A percentile compares a stretch with the other conserved stretches of the same genome.
phyloP scores from a whole-genome alignment of 2,888 invertebrate genomes.

The Cremastobaeus sp. region DNA sequence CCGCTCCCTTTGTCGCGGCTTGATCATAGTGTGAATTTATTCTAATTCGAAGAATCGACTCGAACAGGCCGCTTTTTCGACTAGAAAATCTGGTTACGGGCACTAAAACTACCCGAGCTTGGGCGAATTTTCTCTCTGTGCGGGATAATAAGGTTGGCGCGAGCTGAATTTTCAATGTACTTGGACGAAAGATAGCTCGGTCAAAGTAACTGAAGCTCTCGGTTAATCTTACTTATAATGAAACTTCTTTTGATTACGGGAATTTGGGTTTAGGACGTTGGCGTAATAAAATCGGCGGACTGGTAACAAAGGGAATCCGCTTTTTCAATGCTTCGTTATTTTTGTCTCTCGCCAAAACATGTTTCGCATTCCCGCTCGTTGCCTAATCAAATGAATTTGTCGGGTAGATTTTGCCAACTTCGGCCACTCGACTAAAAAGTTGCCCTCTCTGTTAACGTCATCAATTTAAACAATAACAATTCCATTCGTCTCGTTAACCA shows the following conservation, averaged over 20 bases:
- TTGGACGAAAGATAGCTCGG: conserved; percentile 42
- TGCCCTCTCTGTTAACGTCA: conserved; percentile 17
- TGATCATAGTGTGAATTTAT: conserved; percentile 33
- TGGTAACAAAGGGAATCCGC: background rate
- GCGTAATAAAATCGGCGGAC: conserved; percentile 1
- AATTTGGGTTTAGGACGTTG: conserved; percentile 5
- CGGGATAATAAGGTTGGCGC: conserved; percentile 43
- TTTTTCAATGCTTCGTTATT: background rate
- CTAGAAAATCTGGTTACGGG: conserved; percentile 52
- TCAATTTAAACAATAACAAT: conserved; percentile 31
- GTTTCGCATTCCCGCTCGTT: background rate
- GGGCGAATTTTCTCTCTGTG: conserved; percentile 45
- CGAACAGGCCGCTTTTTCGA: conserved; percentile 21
- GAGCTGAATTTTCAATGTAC: conserved; percentile 52
- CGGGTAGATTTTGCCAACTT: conserved; percentile 3
- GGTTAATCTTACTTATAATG: conserved; percentile 29
- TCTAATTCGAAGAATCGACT: conserved; percentile 44
- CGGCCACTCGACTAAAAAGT: conserved; percentile 12
- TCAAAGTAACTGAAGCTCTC: conserved; percentile 42
- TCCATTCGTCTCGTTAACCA: conserved; percentile 17
- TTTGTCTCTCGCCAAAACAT: background rate
- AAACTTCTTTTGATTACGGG: conserved; percentile 25
- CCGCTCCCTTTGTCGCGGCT: conserved; percentile 27
- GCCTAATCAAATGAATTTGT: conserved; percentile 10
- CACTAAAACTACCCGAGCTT: conserved; percentile 38